These are phyloP conservation scores for Scaptomyza tumidula DNA, from an alignment of 2,888 invertebrate genomes.

Conservation along the genomic window DNA sequence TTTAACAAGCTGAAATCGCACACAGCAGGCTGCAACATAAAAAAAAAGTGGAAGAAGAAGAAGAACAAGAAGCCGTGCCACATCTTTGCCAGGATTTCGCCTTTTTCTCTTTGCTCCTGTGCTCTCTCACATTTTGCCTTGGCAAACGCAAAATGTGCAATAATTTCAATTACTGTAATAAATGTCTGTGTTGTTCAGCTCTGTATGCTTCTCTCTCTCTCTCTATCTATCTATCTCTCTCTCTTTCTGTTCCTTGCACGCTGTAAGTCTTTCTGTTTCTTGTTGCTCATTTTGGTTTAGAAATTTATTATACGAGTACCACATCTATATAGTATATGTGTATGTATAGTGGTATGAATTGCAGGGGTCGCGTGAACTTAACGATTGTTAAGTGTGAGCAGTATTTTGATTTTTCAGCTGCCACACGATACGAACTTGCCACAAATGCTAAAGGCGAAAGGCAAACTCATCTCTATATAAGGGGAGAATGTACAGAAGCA, in stretches of 20 bases:
- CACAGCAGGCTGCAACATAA: conserved; percentile 37
- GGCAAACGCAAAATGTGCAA: conserved; percentile 80
- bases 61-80: not conserved
- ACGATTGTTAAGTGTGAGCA: conserved; percentile 70
- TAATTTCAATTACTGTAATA: conserved; percentile 83
- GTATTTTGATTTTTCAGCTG: conserved; percentile 59
- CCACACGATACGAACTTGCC: conserved; percentile 28
- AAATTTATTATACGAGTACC: conserved; percentile 61
- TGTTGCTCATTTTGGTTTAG: conserved; percentile 21
- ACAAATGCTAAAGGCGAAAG: not conserved
- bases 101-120: not conserved
- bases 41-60: conserved; percentile 2
- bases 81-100: conserved; percentile 31
- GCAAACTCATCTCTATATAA: not conserved
- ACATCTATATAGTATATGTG: not conserved
- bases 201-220: conserved; percentile 24
- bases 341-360: conserved; percentile 34
- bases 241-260: not conserved
- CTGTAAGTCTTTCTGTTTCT: not conserved
- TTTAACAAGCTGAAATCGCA: conserved; percentile 73
- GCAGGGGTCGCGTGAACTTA: conserved; percentile 56
- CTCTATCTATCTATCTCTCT: not conserved
- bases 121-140: conserved; percentile 40
- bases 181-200: conserved; percentile 73
- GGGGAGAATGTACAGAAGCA: not conserved